These are phyloP conservation scores for Mechanitis messenoides DNA, from an alignment of 2,888 invertebrate species.

Conservation along the genomic window DNA sequence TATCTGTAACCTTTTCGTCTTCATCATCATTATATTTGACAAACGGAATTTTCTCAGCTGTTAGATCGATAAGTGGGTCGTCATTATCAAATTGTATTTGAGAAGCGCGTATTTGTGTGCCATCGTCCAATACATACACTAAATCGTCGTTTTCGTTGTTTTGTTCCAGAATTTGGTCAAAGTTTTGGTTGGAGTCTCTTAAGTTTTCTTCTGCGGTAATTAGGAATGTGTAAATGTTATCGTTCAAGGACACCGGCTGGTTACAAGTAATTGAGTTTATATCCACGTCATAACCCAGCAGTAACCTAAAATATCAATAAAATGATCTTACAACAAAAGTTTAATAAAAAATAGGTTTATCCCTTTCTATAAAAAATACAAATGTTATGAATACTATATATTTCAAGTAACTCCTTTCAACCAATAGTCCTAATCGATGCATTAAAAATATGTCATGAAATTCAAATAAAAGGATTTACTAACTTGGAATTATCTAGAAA, in stretches of 20 bases:
- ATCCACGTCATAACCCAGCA: conserved; percentile 63
- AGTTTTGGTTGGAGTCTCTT: conserved; percentile 33
- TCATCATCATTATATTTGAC: conserved; percentile 47
- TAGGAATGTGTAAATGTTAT: conserved; percentile 64
- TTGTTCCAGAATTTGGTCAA: conserved; percentile 40
- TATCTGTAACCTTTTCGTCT: conserved; percentile 37
- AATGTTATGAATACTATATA: too few relatives aligned
- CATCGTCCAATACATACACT: conserved; percentile 63
- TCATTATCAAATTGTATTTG: conserved; percentile 72
- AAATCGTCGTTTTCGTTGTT: conserved; percentile 42
- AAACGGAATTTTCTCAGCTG: conserved; percentile 62
- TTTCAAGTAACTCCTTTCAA: too few relatives aligned
- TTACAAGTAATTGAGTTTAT: conserved; percentile 61
- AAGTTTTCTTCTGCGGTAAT: conserved; percentile 50
- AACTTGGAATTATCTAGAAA: conserved; percentile 68
- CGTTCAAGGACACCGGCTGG: conserved; percentile 54
- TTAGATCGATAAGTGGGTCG: conserved; percentile 56
- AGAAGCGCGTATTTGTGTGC: conserved; percentile 66
- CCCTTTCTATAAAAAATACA: too few relatives aligned
- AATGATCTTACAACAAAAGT: too few relatives aligned
- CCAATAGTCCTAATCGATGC: too few relatives aligned
- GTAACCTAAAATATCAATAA: conserved; percentile 22
- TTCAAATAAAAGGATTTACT: conserved; percentile 22
- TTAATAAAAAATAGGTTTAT: too few relatives aligned
- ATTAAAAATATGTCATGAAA: too few relatives aligned